A percentile compares a stretch with the other conserved stretches of the same genome.
These are phyloP conservation scores for Chrosomus eos DNA, from an alignment of 2,797 vertebrate species.

Conservation along the genomic window DNA sequence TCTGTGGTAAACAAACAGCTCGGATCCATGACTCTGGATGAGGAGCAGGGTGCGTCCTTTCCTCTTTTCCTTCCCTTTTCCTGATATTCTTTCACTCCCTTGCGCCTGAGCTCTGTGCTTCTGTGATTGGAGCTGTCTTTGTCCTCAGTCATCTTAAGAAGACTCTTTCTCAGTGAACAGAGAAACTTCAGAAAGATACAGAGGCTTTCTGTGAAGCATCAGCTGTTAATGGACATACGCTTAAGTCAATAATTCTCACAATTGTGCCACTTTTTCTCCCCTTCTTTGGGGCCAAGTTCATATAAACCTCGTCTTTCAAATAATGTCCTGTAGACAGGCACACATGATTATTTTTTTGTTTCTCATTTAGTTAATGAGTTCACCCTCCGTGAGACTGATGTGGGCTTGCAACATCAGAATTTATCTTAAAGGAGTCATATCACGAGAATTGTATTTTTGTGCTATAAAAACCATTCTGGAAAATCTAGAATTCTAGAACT, in stretches of 20 bases:
- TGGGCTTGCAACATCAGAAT: not conserved
- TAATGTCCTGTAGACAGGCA: not conserved
- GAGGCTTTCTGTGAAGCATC: conserved; percentile 26
- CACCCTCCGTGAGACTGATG: not conserved
- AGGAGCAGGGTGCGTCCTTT: conserved; percentile 93
- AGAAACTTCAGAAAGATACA: conserved; percentile 8
- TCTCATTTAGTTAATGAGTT: not conserved
- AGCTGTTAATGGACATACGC: not conserved
- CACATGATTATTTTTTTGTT: not conserved
- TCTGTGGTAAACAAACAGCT: conserved; percentile 99
- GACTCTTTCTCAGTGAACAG: not conserved
- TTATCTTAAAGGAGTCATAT: conserved; percentile 11
- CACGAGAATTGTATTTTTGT: not conserved
- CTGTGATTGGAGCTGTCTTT: not conserved
- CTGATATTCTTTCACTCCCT: conserved; percentile 2
- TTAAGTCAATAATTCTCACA: not conserved
- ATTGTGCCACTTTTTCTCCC: not conserved
- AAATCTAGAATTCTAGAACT: not conserved
- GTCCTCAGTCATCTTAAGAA: not conserved
- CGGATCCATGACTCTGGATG: conserved; percentile 98
- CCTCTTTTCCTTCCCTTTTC: conserved; percentile 27
- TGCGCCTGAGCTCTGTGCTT: conserved; percentile 9
- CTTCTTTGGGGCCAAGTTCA: conserved; percentile 20
- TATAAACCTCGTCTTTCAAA: conserved; percentile 18
- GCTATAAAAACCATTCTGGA: not conserved